These are phyloP conservation scores for Maccullochella peelii DNA, from an alignment of 2,113 vertebrate species.

Conservation along the genomic window DNA sequence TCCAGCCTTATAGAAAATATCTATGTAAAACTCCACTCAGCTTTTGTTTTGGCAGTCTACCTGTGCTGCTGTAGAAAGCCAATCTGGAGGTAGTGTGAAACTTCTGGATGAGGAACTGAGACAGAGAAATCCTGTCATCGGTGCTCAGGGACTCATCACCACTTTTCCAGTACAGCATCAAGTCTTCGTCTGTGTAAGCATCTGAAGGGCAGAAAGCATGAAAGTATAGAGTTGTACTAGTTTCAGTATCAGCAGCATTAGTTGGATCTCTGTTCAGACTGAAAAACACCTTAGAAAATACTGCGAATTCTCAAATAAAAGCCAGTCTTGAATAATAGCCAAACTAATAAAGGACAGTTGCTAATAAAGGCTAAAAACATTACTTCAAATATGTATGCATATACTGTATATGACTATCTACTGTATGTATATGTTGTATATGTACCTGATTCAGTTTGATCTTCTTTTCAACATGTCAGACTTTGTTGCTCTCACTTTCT, in stretches of 20 bases:
- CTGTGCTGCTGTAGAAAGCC: slow-evolving; percentile 98
- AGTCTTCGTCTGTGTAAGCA: slow-evolving; percentile 96
- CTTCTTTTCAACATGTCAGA: no score
- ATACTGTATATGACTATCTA: no score
- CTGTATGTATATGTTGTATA: no score
- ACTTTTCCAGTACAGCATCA: slow-evolving; percentile 98
- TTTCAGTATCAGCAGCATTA: not conserved
- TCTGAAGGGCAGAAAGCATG: slow-evolving; percentile 80
- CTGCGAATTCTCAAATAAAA: not conserved
- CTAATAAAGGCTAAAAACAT: no score
- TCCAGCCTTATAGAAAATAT: not conserved
- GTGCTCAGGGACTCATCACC: slow-evolving; percentile 95
- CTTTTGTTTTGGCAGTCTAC: slow-evolving; percentile 71
- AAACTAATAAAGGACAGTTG: no score
- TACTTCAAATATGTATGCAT: no score
- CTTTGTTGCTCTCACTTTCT: no score
- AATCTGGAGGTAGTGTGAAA: slow-evolving; percentile 95
- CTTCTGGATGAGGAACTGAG: slow-evolving; percentile 97
- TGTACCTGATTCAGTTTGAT: no score
- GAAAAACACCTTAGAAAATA: not conserved
- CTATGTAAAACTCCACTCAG: not conserved
- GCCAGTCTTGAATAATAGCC: no score
- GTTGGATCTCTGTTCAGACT: not conserved
- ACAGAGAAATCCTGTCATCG: slow-evolving; percentile 93
- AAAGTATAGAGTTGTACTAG: not conserved